A percentile compares a stretch with the other conserved stretches of the same genome.
phyloP scores from a whole-genome alignment of 2,888 invertebrate species.

The Strigamia transsilvanica region DNA sequence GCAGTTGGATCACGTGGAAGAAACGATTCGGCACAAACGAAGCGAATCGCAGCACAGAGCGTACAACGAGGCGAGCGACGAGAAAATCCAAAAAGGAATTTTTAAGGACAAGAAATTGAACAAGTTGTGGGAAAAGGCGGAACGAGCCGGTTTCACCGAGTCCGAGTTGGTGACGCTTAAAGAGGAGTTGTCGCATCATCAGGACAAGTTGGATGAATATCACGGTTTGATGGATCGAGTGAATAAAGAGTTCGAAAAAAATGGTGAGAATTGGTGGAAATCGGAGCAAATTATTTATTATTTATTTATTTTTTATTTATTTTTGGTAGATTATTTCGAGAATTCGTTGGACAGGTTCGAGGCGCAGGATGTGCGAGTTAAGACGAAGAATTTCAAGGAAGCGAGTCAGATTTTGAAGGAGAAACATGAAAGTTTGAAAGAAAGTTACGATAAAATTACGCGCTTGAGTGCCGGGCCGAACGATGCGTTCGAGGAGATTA shows the following conservation, averaged over 20 bases:
- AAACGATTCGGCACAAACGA: conserved; percentile 67
- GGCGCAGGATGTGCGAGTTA: neutral
- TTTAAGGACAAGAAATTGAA: conserved; percentile 91
- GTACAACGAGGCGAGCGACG: conserved; percentile 67
- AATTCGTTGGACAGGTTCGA: conserved; percentile 48
- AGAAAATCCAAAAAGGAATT: conserved; percentile 71
- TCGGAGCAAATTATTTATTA: neutral
- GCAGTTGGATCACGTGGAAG: conserved; percentile 74
- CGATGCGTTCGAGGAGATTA: conserved; percentile 88
- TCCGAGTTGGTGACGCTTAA: conserved; percentile 82
- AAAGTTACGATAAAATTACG: conserved; percentile 80
- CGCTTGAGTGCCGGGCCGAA: conserved; percentile 79
- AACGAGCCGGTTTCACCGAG: conserved; percentile 83
- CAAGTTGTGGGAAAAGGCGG: conserved; percentile 88
- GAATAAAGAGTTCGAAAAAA: conserved; percentile 64
- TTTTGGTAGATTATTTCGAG: conserved; percentile 35
- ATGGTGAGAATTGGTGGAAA: neutral
- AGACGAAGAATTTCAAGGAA: neutral
- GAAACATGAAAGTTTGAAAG: conserved; percentile 78
- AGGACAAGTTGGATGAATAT: conserved; percentile 91
- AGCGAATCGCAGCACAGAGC: conserved; percentile 64
- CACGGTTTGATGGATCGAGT: conserved; percentile 79
- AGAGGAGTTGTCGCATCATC: conserved; percentile 90
- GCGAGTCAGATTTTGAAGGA: conserved; percentile 66
- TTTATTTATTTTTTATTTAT: too few species aligned